Base-by-base conservation (phyloP, 2,888 invertebrate genomes). In the Theretra japonica region DNA sequence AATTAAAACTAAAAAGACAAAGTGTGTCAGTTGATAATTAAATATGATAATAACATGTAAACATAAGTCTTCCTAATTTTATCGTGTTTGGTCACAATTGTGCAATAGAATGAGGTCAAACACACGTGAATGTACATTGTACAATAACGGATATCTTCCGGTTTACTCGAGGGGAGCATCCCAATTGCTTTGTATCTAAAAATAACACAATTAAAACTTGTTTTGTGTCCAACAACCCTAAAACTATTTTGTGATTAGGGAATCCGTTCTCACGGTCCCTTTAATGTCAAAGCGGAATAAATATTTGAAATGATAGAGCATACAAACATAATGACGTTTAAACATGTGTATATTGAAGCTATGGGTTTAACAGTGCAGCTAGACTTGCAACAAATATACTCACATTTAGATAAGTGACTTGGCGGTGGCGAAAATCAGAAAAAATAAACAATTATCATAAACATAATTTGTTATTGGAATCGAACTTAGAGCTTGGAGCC, bases 81-180 rank as follows among this genome's bases (percentile, higher is more conserved):
- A 62, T 62, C 33, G 21, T 41, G 21, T 62, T 62, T 21, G 5
- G 5, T 62, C 8, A 41, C 33, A 65, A 65, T 17, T 65, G 17
- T 7, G 41, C 33, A 62, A 23, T 65, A 0, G 17, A 65, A 41
- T 65, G 17, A 33, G 62, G 62, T 21, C 62, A 48, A n/a, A 30
- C 17, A 65, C 3, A 62, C 62, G 41, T 7, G 33, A 62, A 21
- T 21, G 33, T 33, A 62, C 41, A 62, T 11, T 21, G 33, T 33
- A 62, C 41, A 30, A 41, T 23, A 65, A 65, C 62, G 11, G 62
- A 65, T 48, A 21, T 65, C 65, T 62, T 48, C 48, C 65, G 65
- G 17, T 48, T 41, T 23, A 65, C 23, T 8, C 23, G 23, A 23
- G 65, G 65, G 48, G 23, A 15, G 15, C 4, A 48, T 23, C 17